phyloP scores from a whole-genome alignment of 2,888 invertebrate genomes.

The Archips xylosteana region DNA sequence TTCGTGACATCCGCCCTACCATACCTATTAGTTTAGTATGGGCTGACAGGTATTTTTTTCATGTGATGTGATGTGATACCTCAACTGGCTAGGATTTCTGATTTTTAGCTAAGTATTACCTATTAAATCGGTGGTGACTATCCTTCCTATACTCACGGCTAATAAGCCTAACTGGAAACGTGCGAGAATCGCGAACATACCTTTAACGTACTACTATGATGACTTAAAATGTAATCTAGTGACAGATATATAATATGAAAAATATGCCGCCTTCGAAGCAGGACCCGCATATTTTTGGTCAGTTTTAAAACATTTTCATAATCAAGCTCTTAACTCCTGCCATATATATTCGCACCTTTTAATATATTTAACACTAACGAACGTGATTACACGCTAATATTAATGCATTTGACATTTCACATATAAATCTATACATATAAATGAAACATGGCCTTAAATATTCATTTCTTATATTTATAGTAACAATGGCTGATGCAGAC shows the following conservation, averaged over 20 bases:
- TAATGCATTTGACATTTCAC: conserved; percentile 41
- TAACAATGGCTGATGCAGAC: conserved; percentile 63
- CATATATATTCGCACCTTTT: conserved; percentile 27
- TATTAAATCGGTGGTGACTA: conserved; percentile 4
- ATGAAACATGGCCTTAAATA: conserved; percentile 47
- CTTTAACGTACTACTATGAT: neutral
- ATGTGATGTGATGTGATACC: too few species aligned
- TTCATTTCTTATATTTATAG: conserved; percentile 38
- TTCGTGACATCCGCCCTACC: too few species aligned
- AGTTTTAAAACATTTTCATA: conserved; percentile 14
- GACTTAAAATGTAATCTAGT: neutral
- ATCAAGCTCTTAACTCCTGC: conserved; percentile 26
- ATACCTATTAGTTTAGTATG: too few species aligned
- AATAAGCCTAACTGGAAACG: neutral
- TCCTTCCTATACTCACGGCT: neutral
- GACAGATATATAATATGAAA: neutral
- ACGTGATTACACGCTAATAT: conserved; percentile 26
- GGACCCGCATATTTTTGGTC: conserved; percentile 8
- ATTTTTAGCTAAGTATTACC: neutral
- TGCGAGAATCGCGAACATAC: neutral
- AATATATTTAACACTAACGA: conserved; percentile 17
- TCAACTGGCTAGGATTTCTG: too few species aligned
- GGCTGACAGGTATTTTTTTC: too few species aligned
- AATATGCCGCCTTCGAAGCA: neutral
- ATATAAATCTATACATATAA: conserved; percentile 37